These are phyloP conservation scores for Xylocopa sonorina DNA, from an alignment of 1,140 invertebrate genomes.

Conservation along the genomic window DNA sequence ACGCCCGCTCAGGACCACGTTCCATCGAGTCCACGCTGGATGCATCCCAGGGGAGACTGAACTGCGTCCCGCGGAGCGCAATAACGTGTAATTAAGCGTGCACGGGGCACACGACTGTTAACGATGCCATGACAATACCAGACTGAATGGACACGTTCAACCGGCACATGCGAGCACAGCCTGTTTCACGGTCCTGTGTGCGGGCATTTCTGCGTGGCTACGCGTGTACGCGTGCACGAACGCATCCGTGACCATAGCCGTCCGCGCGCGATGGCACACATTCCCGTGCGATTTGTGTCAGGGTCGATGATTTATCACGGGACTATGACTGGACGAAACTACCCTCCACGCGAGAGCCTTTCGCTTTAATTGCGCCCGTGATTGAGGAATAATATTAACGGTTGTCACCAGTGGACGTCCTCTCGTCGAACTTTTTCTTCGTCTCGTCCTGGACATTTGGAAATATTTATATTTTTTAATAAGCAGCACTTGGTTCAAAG, in stretches of 20 bases:
- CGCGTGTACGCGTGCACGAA: not conserved
- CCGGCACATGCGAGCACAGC: not conserved
- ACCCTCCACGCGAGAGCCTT: conserved; percentile 13
- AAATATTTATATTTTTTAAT: no score
- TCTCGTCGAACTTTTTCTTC: not conserved
- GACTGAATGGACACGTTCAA: conserved; percentile 44
- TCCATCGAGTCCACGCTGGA: not conserved
- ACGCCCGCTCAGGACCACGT: no score
- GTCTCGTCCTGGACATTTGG: no score
- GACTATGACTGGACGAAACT: conserved; percentile 18
- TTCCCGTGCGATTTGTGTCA: conserved; percentile 45
- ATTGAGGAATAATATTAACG: conserved; percentile 31
- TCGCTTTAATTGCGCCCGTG: conserved; percentile 26
- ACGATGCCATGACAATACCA: conserved; percentile 21
- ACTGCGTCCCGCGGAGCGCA: conserved; percentile 28
- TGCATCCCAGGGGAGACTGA: conserved; percentile 18
- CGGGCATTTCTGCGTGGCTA: no score
- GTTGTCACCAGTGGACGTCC: no score
- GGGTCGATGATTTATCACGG: conserved; percentile 51
- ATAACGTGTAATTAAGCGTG: conserved; percentile 52
- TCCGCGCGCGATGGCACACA: conserved; percentile 42
- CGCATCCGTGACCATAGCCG: conserved; percentile 42
- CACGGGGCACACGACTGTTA: conserved; percentile 36
- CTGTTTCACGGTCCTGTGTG: no score
- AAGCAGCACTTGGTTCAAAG: no score